Evolutionary conservation across 1,140 invertebrate species (phyloP), one percentile per base, ranked within the genome.

Genomic region (Caenorhabditis tropicalis): DNA sequence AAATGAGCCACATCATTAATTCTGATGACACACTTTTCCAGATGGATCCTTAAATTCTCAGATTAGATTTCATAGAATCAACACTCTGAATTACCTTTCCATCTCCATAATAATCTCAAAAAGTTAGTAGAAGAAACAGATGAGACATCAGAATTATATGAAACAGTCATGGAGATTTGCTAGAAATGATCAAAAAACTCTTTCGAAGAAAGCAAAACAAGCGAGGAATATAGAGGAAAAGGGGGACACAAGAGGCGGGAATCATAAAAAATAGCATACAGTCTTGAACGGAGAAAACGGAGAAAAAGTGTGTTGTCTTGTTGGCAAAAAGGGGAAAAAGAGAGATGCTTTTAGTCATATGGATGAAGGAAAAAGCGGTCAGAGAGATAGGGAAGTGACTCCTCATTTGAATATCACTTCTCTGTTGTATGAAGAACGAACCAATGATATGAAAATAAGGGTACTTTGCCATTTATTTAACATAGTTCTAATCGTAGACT

Each of bases 11-110:
- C 5, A 74, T 74, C 19, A 74, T 21, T 12, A 74, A 15, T 15
- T 74, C 65, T 12, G 65, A 74, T 16, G 36, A 43, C 19, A 74
- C 65, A 74, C 65, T 74, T 21, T 74, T 74, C 65, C 65, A 74
- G 5, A 74, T 74, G 4, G 65, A 74, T 3, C 65, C 58, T 58
- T 21, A 27, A 58, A 29, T 1, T 2, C 27, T 7, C 10, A 24
- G 7, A 12, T 6, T 53, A 24, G 16, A n/a, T n/a, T 53, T n/a
- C 6, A 53, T n/a, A 7, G 51, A 53, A 1, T 53, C 5, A n/a
- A 7, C n/a, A n/a, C 7, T 29, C 9, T 12, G 5, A 5, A 0
- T 31, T n/a, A 58, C 56, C 60, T 46, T 46, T 74, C 65, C 65
- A 74, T 74, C 65, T n/a, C 19, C 5, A 43, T n/a, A 74, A 15